Base-by-base conservation (phyloP, 1,140 invertebrate species). In the Alviniconcha marisindica region DNA sequence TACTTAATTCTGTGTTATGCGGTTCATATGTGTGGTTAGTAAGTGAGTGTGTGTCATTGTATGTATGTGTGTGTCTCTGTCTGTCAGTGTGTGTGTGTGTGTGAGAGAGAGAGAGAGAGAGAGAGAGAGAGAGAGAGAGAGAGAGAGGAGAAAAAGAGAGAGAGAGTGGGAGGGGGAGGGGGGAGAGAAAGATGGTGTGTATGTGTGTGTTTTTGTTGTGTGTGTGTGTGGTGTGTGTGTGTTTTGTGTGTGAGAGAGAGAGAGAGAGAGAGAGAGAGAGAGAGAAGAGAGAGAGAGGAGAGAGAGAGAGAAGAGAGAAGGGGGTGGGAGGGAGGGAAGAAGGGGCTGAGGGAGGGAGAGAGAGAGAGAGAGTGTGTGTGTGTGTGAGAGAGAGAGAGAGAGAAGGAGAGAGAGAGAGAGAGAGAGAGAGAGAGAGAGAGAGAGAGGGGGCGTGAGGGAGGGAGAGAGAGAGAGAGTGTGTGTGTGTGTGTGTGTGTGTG, bases 271-370 rank as follows among this genome's bases (percentile, higher is more conserved):
- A 51, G 48, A 51, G 48, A 51, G 48, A 51, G 48, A 51, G 48
- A 51, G 48, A 51, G 48, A 51, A 21, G 21, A 21, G 21, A 21
- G 21, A 21, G 21, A 21, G 12, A 14, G 24, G 31, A 69, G n/a
- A 40, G 60, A 33, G 31, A 81, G 4, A 36, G 4, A 69, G 7
- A 69, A 10, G n/a, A 10, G n/a, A 10, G n/a, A 51, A 78, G 18
- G 48, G 51, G 48, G 24, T 44, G 51, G 48, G 76, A 78, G 40
- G 48, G 36, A 78, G 76, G 31, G 76, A 51, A 33, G 44, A 7
- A 51, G 10, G 21, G 48, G 21, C 10, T 51, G 48, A 51, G 48
- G 21, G 10, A 51, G 42, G 31, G 40, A 48, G 44, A 51, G 33
- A 56, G 42, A 38, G 42, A 77, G 36, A 42, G 42, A 77, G 36